These are phyloP conservation scores for Craniophora ligustri DNA, from an alignment of 2,888 invertebrate genomes.

Conservation along the genomic window DNA sequence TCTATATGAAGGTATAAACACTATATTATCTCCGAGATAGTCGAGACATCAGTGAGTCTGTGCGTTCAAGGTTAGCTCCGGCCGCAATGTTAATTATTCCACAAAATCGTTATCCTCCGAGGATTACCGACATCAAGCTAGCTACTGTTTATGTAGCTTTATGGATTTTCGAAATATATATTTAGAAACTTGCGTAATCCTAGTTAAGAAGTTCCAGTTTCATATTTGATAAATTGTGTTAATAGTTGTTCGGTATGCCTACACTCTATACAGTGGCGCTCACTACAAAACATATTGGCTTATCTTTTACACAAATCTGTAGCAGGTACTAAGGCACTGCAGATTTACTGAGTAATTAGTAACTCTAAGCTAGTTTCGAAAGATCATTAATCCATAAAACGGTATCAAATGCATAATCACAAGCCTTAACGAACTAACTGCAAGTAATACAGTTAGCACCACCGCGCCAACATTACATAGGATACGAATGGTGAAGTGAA, in stretches of 20 bases:
- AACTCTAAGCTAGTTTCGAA: too few species aligned
- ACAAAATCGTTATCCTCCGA: conserved; percentile 1
- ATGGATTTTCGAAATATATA: background rate
- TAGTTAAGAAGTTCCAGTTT: conserved; percentile 1
- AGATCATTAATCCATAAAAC: too few species aligned
- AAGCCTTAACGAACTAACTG: too few species aligned
- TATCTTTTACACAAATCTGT: too few species aligned
- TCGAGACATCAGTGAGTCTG: conserved; percentile 3
- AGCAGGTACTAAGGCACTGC: background rate
- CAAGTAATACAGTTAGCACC: too few species aligned
- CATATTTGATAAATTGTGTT: conserved; percentile 1
- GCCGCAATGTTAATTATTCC: conserved; percentile 9
- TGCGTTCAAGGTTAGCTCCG: background rate
- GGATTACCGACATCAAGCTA: conserved; percentile 5
- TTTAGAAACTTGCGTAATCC: conserved; percentile 4
- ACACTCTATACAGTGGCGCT: background rate
- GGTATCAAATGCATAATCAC: too few species aligned
- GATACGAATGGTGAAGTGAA: too few species aligned
- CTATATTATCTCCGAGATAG: conserved; percentile 2
- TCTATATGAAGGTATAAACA: too few species aligned
- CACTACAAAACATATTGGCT: too few species aligned
- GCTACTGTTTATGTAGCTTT: conserved; percentile 5
- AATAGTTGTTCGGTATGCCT: background rate
- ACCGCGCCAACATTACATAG: too few species aligned
- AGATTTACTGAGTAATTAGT: too few species aligned